Evolutionary conservation across 30 jellyfish, hydroid and myxozoan species (phyloP).

Genomic region (Chironex yamaguchii): DNA sequence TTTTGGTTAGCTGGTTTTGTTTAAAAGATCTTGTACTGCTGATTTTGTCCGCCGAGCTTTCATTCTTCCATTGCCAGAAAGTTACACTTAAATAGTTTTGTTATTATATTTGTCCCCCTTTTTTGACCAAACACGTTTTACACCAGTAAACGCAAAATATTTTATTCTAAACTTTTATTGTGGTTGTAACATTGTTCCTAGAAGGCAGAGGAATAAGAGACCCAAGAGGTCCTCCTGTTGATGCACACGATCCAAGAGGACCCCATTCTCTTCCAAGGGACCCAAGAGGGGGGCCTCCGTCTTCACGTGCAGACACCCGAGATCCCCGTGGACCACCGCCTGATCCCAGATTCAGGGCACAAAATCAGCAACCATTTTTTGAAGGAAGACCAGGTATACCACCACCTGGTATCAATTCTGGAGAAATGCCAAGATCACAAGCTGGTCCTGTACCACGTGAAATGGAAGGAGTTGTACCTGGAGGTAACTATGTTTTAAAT

Average conservation of each 20-base stretch:
- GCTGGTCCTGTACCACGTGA: background rate
- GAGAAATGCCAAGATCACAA: background rate
- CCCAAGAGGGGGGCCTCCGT: background rate
- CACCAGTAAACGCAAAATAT: too few species aligned
- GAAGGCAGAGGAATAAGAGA: background rate
- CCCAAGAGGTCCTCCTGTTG: background rate
- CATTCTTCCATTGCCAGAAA: too few species aligned
- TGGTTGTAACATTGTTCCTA: background rate
- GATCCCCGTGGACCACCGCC: slow-evolving; percentile 45
- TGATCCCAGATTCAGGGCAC: slow-evolving; percentile 60
- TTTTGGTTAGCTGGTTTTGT: too few species aligned
- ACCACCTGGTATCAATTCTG: background rate
- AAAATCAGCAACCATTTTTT: slow-evolving; percentile 38
- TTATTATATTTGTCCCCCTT: too few species aligned
- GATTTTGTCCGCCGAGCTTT: too few species aligned
- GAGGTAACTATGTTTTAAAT: background rate
- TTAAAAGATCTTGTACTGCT: too few species aligned
- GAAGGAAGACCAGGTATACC: slow-evolving; percentile 61
- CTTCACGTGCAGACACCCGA: background rate
- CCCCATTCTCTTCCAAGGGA: background rate
- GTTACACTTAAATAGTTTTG: too few species aligned
- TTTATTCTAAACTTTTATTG: too few species aligned
- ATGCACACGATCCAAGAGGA: background rate
- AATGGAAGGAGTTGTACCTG: background rate
- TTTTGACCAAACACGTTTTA: too few species aligned